Percentiles rank a stretch among this genome's conserved stretches.
phyloP scores from a whole-genome alignment of 53 echinoderm and acorn worm species.

The Pentamera pediparva region DNA sequence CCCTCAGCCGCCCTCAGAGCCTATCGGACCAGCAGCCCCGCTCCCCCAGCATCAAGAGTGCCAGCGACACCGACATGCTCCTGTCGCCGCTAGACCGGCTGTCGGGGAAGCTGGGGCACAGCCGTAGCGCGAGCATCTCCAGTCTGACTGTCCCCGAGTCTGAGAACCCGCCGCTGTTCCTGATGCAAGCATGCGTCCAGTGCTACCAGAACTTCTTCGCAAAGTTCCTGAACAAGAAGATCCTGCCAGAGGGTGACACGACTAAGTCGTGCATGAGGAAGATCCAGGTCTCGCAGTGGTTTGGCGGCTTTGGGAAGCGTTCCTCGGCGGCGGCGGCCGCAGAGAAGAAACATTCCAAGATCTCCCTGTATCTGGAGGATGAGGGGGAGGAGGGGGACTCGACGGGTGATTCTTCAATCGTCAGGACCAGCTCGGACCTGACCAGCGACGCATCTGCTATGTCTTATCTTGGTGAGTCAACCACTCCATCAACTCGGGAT shows the following conservation, averaged over 20 bases:
- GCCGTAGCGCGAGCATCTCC: slow-evolving; percentile 27
- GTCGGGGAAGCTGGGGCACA: background rate
- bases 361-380: slow-evolving; percentile 1
- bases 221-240: slow-evolving; percentile 81
- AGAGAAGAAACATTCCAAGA: slow-evolving; percentile 4
- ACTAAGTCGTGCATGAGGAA: slow-evolving; percentile 59
- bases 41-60: slow-evolving; percentile 39
- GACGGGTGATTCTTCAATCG: slow-evolving; percentile 36
- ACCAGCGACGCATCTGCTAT: slow-evolving; percentile 65
- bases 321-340: slow-evolving; percentile 18
- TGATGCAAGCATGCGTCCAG: slow-evolving; percentile 97
- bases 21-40: slow-evolving; percentile 30
- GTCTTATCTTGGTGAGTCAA: slow-evolving; percentile 55
- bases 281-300: slow-evolving; percentile 45
- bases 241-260: slow-evolving; percentile 71
- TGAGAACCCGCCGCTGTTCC: slow-evolving; percentile 73
- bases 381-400: slow-evolving; percentile 20
- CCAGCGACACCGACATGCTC: slow-evolving; percentile 27
- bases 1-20: slow-evolving; percentile 54
- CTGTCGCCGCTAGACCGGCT: slow-evolving; percentile 9
- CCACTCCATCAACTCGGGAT: too few relatives aligned
- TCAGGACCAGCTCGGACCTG: slow-evolving; percentile 68
- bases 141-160: slow-evolving; percentile 33
- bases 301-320: slow-evolving; percentile 17
- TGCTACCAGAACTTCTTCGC: slow-evolving; percentile 92